These are phyloP conservation scores for Chloromyia formosa DNA, from an alignment of 2,888 invertebrate species.

Conservation along the genomic window DNA sequence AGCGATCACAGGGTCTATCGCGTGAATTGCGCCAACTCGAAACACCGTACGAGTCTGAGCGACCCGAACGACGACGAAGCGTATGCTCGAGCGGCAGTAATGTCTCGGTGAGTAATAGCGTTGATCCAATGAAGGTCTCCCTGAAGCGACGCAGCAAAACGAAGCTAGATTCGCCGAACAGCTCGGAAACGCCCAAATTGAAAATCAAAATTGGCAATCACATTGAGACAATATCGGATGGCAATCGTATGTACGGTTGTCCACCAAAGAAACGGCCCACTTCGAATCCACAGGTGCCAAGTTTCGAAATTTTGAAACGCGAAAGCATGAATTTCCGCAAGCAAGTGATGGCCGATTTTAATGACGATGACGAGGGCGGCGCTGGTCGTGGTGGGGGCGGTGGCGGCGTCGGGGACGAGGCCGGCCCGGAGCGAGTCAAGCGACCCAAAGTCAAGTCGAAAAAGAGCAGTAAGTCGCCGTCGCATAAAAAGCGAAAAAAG, in stretches of 20 bases:
- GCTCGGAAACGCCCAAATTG: conserved; percentile 68
- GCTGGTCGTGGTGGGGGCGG: too few species aligned
- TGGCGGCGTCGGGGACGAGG: too few species aligned
- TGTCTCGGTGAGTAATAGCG: conserved; percentile 59
- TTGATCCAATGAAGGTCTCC: conserved; percentile 57
- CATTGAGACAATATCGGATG: conserved; percentile 58
- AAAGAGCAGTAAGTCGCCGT: conserved; percentile 63
- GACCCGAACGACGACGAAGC: conserved; percentile 65
- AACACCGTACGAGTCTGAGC: conserved; percentile 67
- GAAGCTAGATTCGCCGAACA: conserved; percentile 52
- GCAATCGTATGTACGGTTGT: conserved; percentile 65
- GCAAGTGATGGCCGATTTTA: conserved; percentile 85
- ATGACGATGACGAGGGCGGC: conserved; percentile 66
- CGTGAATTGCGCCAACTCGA: conserved; percentile 74
- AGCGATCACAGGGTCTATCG: conserved; percentile 66
- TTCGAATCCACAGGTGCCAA: conserved; percentile 70
- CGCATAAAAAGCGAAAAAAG: conserved; percentile 65
- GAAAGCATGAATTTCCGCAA: conserved; percentile 89
- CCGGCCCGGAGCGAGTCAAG: conserved; percentile 59
- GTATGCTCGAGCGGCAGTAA: conserved; percentile 64
- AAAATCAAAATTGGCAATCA: conserved; percentile 79
- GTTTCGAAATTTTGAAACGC: conserved; percentile 81
- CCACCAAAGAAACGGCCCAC: conserved; percentile 85
- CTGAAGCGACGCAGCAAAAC: conserved; percentile 61
- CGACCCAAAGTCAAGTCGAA: conserved; percentile 58